These are phyloP conservation scores for Corydoras sp. DNA, from an alignment of 2,113 vertebrate species.

Conservation along the genomic window DNA sequence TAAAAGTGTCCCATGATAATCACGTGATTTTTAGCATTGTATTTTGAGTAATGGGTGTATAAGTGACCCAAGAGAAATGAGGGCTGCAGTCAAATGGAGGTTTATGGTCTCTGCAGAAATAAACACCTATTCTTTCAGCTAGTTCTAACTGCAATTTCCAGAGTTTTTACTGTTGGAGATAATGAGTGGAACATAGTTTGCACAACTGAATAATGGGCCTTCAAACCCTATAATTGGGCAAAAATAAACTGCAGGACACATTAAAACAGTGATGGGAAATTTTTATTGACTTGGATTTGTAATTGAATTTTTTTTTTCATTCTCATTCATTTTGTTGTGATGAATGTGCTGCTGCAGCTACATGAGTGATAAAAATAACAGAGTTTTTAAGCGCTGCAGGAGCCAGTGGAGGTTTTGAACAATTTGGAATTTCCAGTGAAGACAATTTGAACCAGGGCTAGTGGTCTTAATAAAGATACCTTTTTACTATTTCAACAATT, in stretches of 20 bases:
- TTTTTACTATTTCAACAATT: too few relatives aligned
- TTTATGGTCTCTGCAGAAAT: conserved; percentile 6
- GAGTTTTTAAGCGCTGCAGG: too few relatives aligned
- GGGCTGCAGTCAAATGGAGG: not conserved
- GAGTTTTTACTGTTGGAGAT: conserved; percentile 8
- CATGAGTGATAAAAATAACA: too few relatives aligned
- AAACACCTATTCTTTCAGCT: not conserved
- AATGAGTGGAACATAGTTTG: conserved; percentile 14
- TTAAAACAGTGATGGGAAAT: too few relatives aligned
- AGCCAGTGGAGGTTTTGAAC: too few relatives aligned
- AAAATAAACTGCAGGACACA: not conserved
- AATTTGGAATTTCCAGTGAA: too few relatives aligned
- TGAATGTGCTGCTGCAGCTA: too few relatives aligned
- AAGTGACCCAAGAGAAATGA: not conserved
- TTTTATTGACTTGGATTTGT: too few relatives aligned
- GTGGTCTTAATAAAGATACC: too few relatives aligned
- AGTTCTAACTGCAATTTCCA: not conserved
- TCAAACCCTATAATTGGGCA: conserved; percentile 18
- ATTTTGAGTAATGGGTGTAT: not conserved
- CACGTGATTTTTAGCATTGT: not conserved
- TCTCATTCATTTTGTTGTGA: too few relatives aligned
- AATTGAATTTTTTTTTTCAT: too few relatives aligned
- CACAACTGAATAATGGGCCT: not conserved
- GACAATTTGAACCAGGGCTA: too few relatives aligned
- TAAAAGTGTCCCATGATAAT: not conserved